Percentiles rank a stretch among this genome's conserved stretches.
Evolutionary conservation across 2,888 invertebrate species (phyloP).

Genomic region (Drosophila stalkeri): DNA sequence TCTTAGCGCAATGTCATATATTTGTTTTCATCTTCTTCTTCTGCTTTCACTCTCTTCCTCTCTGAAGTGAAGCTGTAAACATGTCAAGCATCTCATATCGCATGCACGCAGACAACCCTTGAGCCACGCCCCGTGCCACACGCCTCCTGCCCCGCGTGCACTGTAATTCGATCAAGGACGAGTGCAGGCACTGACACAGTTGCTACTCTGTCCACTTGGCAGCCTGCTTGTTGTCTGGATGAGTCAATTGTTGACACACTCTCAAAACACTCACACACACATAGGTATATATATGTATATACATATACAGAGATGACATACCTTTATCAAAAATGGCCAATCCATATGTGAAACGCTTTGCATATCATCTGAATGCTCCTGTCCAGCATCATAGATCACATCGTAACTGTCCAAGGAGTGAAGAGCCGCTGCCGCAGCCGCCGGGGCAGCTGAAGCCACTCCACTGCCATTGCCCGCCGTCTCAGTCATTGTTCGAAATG

Average conservation of each 20-base stretch:
- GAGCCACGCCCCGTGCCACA: conserved; percentile 6
- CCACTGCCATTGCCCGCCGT: conserved; percentile 26
- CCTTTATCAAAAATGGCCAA: conserved; percentile 85
- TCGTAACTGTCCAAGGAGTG: conserved; percentile 74
- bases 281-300: background rate
- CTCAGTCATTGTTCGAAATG: conserved; percentile 15
- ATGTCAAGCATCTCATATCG: conserved; percentile 9
- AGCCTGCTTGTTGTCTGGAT: conserved; percentile 1
- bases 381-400: conserved; percentile 62
- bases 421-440: conserved; percentile 37
- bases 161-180: conserved; percentile 61
- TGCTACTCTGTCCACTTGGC: conserved; percentile 27
- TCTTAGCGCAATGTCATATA: background rate
- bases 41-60: background rate
- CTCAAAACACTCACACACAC: background rate
- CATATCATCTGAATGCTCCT: conserved; percentile 69
- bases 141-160: conserved; percentile 1
- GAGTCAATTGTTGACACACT: conserved; percentile 9
- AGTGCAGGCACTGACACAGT: conserved; percentile 47
- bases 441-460: background rate
- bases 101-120: conserved; percentile 13
- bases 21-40: background rate
- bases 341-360: conserved; percentile 77
- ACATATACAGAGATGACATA: conserved; percentile 46
- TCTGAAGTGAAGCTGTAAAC: background rate